phyloP scores from a whole-genome alignment of 2,888 invertebrate species.

The Trypoxylon attenuatum region DNA sequence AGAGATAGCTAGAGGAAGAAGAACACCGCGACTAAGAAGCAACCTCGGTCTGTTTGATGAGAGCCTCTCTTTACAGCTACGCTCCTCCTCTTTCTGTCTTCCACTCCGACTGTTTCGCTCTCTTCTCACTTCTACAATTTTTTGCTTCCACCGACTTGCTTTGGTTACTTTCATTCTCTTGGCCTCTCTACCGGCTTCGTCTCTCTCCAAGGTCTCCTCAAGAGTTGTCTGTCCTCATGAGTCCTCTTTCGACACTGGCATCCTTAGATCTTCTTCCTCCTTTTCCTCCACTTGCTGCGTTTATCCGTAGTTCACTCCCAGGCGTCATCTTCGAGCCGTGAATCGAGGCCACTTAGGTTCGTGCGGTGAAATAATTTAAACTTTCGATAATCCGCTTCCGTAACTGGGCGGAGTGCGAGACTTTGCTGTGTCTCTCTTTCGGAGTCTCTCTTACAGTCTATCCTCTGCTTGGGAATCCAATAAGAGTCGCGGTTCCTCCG shows the following conservation, averaged over 20 bases:
- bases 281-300: neutral
- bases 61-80: conserved; percentile 31
- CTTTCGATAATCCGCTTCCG: conserved; percentile 59
- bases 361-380: conserved; percentile 55
- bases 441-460: too few relatives aligned
- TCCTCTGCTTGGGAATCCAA: conserved; percentile 48
- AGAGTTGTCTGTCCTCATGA: too few relatives aligned
- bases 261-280: neutral
- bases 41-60: conserved; percentile 54
- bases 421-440: too few relatives aligned
- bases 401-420: conserved; percentile 46
- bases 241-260: neutral
- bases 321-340: too few relatives aligned
- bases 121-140: neutral
- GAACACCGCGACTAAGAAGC: conserved; percentile 6
- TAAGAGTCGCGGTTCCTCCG: conserved; percentile 47
- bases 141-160: neutral
- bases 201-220: neutral
- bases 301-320: neutral
- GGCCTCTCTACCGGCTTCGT: neutral
- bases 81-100: neutral
- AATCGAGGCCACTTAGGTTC: conserved; percentile 26
- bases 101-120: neutral
- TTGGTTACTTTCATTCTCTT: neutral
- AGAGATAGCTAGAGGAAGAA: neutral